Base-by-base conservation (phyloP, 2,888 invertebrate species). In the Tuberolachnus salignus region DNA sequence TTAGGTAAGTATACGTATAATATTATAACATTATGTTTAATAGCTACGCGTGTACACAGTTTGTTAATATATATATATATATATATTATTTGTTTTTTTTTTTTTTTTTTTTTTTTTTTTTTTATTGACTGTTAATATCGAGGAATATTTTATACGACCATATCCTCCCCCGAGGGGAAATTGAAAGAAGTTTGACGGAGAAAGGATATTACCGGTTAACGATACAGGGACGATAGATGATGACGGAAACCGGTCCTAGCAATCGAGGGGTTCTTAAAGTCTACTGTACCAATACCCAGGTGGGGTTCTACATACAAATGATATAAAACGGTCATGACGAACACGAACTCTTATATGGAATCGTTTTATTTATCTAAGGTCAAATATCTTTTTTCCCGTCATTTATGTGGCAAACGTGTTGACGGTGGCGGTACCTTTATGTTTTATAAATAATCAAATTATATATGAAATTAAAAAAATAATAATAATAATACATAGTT, bases 231-330 rank as follows among this genome's bases (percentile, higher is more conserved):
- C 51, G 53, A 21, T 53, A 3, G 34, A 34, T 6, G 34, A 34
- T 74, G 53, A 13, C 16, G 34, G 19, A 74, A 74, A 74, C 73
- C 73, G 53, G 64, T 74, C 53, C 6, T 3, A n/a, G 49, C 19
- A 16, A 42, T 16, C 42, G 42, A 74, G 73, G 51, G 63, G 64
- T 74, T 53, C 63, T 74, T 23, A 74, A 42, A 14, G 16, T 74
- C 0, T 34, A 23, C 34, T 3, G 3, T 34, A 34, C n/a, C 8
- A 19, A 51, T 6, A 13, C n/a, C n/a, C n/a, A n/a, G n/a, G 23
- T 11, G n/a, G 16, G 21, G 14, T 55, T 55, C 21, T 70, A 23
- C 1, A 57, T 34, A 16, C 3, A 23, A 23, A 57, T 34, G 2
- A 16, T 23, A 49, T 8, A 46, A 23, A 23, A 70, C 8, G 44